Evolutionary conservation across 2,797 vertebrate genomes (phyloP), one percentile per base, ranked within the genome.

Genomic region (Mormyrops attenuatus): DNA sequence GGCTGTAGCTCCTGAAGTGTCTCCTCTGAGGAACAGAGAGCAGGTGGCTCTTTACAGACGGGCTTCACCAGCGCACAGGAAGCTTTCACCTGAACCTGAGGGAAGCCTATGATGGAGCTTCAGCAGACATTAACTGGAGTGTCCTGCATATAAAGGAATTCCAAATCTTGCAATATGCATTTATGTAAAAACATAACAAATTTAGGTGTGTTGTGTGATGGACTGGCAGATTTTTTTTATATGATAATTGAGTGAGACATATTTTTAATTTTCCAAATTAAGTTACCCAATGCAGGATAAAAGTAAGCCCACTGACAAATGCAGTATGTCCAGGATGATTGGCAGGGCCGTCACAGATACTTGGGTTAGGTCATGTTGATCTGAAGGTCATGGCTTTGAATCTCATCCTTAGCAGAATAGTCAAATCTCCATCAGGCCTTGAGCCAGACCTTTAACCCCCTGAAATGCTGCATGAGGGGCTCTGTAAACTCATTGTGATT

Each of bases 171-270:
- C 82, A 22, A 20, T 49, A n/a, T 47, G 15, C 49, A 17, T 50
- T 22, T 50, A 50, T 49, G 44, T 26, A 52, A 85, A 49, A 44
- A 20, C 47, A 49, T 22, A 50, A 84, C 80, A 85, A 49, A 44
- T 80, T 44, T 80, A 80, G 34, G 13, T 80, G 69, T 20, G 17
- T 7, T 41, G 15, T 80, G 73, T 44, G 7, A 80, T 80, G 15
- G 34, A 80, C 17, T 34, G 15, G 15, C 17, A n/a, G 0, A n/a
- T 44, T 80, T 77, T 44, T 80, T 44, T 80, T 80, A 41, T 20
- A 66, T 82, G 20, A 22, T 88, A 87, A 91, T 87, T 90, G 85
- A 85, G 84, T 88, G 41, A 85, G 63, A 49, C 88, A 73, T 38
- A 34, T 38, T 77, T 63, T 52, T 44, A 38, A 41, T 88, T 57